phyloP scores from a whole-genome alignment of 2,113 vertebrate species.

The Tilapia sparmanii region DNA sequence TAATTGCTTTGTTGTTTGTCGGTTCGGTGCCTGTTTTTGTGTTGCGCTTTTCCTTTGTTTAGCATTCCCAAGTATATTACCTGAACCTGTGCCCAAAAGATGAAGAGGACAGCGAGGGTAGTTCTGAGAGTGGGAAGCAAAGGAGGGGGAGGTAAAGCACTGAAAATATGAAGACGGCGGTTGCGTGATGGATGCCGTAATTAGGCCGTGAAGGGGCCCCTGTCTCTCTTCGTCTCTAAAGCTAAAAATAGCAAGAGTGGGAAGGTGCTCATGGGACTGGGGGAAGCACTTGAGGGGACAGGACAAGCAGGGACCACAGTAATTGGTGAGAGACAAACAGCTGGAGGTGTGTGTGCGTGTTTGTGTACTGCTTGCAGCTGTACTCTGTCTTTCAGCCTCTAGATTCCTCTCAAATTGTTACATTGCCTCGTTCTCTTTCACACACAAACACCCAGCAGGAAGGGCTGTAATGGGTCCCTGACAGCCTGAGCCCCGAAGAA shows the following conservation, averaged over 20 bases:
- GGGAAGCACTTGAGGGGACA: slow-evolving; percentile 5
- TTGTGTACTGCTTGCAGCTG: slow-evolving; percentile 56
- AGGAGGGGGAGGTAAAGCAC: background rate
- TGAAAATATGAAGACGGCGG: slow-evolving; percentile 36
- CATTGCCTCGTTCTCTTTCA: slow-evolving; percentile 21
- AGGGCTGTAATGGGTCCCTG: slow-evolving; percentile 59
- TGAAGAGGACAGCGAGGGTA: slow-evolving; percentile 1
- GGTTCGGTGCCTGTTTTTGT: slow-evolving; percentile 50
- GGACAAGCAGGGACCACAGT: slow-evolving; percentile 22
- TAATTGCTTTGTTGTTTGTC: slow-evolving; percentile 68
- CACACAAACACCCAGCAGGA: slow-evolving; percentile 42
- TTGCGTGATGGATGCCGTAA: slow-evolving; percentile 31
- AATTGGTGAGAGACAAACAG: slow-evolving; percentile 63
- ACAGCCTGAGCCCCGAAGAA: slow-evolving; percentile 62
- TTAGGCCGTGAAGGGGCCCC: slow-evolving; percentile 32
- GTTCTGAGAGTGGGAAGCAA: slow-evolving; percentile 18
- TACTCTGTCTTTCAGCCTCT: slow-evolving; percentile 60
- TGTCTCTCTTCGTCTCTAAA: background rate
- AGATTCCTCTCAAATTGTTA: slow-evolving; percentile 45
- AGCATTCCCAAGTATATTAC: slow-evolving; percentile 68
- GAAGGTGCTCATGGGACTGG: slow-evolving; percentile 53
- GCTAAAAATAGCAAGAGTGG: slow-evolving; percentile 65
- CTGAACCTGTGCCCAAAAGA: slow-evolving; percentile 45
- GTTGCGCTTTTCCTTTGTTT: slow-evolving; percentile 64
- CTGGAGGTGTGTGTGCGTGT: slow-evolving; percentile 41